Percentiles rank a stretch among this genome's conserved stretches.
Conservation (phyloP, 2,797 vertebrate species). For the Pterois miles region DNA sequence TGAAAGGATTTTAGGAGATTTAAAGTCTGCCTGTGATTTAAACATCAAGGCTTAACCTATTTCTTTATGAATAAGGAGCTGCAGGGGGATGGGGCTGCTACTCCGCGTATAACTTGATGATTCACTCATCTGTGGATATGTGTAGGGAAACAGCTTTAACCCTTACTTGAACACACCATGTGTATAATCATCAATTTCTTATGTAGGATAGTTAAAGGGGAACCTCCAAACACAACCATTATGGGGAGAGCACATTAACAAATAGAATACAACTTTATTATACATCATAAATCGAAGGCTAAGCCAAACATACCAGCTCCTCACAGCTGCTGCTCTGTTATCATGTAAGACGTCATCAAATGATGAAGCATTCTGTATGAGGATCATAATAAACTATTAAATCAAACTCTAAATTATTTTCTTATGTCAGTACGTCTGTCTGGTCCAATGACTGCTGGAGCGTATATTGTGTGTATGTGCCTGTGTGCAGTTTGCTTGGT, state of each 20-base stretch:
- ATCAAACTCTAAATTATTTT: slow-evolving; percentile 38
- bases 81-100: slow-evolving; percentile 46
- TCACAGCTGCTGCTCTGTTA: slow-evolving; percentile 10
- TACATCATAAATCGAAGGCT: slow-evolving; percentile 27
- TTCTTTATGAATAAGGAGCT: slow-evolving; percentile 80
- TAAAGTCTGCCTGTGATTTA: slow-evolving; percentile 77
- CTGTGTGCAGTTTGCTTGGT: slow-evolving; percentile 63
- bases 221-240: slow-evolving; percentile 27
- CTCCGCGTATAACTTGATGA: slow-evolving; percentile 74
- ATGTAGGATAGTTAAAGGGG: slow-evolving; percentile 15
- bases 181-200: slow-evolving; percentile 31
- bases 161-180: slow-evolving; percentile 38
- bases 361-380: slow-evolving; percentile 7
- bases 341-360: slow-evolving; percentile 11
- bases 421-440: slow-evolving; percentile 34
- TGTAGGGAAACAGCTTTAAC: slow-evolving; percentile 46
- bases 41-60: slow-evolving; percentile 85
- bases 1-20: slow-evolving; percentile 79
- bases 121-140: slow-evolving; percentile 66
- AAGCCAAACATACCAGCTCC: slow-evolving; percentile 5
- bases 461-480: slow-evolving; percentile 26
- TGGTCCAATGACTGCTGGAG: slow-evolving; percentile 41
- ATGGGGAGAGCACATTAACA: slow-evolving; percentile 11
- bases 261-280: slow-evolving; percentile 24
- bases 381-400: slow-evolving; percentile 11